Conservation (phyloP, 2,888 invertebrate genomes). For the Andrena flavipes region DNA sequence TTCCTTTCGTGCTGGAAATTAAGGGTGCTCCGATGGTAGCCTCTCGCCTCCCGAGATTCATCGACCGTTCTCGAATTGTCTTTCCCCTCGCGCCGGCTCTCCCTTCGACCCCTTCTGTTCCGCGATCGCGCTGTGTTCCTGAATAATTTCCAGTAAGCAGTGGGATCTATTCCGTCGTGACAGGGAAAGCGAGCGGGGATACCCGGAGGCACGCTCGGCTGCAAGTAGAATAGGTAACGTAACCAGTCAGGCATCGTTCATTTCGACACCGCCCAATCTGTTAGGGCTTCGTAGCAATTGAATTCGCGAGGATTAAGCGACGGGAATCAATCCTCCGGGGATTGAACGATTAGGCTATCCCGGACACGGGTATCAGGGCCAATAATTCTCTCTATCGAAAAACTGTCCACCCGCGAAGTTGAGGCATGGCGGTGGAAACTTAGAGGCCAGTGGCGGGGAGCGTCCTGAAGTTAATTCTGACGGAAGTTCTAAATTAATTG, state of each 20-base stretch:
- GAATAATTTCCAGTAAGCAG: too few species aligned
- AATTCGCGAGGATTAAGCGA: slow-evolving; percentile 2
- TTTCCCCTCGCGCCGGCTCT: background rate
- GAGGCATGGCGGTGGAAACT: background rate
- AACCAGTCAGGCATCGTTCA: background rate
- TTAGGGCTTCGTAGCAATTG: background rate
- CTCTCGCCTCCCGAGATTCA: background rate
- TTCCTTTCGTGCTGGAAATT: slow-evolving; percentile 19
- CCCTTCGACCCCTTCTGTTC: background rate
- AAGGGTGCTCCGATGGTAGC: slow-evolving; percentile 15
- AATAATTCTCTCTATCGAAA: slow-evolving; percentile 8
- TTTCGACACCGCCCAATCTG: background rate
- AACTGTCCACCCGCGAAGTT: background rate
- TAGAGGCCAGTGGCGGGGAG: background rate
- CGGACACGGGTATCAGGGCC: background rate
- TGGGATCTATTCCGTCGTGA: too few species aligned
- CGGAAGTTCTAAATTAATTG: background rate
- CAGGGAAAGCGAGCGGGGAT: too few species aligned
- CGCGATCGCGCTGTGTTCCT: too few species aligned
- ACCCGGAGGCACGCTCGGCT: background rate
- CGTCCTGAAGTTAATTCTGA: background rate
- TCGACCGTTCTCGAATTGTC: background rate
- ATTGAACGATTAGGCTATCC: background rate
- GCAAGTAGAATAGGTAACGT: background rate
- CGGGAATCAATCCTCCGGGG: background rate